Conservation (phyloP, 2,113 vertebrate species). For the Rhizomys pruinosus region DNA sequence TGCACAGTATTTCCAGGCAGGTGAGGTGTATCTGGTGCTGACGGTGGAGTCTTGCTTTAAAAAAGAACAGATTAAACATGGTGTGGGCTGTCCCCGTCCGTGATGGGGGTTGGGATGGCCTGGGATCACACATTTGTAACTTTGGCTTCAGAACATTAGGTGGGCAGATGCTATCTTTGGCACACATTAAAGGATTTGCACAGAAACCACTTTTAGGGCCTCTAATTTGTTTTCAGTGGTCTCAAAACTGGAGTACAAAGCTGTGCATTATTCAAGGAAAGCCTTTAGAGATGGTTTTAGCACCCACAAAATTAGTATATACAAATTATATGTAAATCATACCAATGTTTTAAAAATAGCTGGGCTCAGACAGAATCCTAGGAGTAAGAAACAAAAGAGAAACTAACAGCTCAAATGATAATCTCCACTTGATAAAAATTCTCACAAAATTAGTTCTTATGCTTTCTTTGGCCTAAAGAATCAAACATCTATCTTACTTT, state of each 20-base stretch:
- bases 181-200: not conserved
- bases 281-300: not conserved
- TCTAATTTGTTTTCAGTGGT: not conserved
- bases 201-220: not conserved
- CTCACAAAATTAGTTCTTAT: not conserved
- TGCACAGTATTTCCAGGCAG: too few species aligned
- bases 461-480: not conserved
- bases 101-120: not conserved
- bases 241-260: not conserved
- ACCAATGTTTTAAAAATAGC: not conserved
- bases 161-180: not conserved
- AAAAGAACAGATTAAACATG: conserved; percentile 14
- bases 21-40: too few species aligned
- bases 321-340: not conserved
- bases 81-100: not conserved
- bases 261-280: not conserved
- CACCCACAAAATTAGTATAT: not conserved
- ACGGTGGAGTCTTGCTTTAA: too few species aligned
- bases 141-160: not conserved
- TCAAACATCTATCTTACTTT: not conserved
- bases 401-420: not conserved
- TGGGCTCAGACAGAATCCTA: not conserved
- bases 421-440: not conserved
- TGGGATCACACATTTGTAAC: not conserved
- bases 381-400: conserved; percentile 3